Evolutionary conservation across 1,140 invertebrate species (phyloP).

Genomic region (Calliphora vicina): DNA sequence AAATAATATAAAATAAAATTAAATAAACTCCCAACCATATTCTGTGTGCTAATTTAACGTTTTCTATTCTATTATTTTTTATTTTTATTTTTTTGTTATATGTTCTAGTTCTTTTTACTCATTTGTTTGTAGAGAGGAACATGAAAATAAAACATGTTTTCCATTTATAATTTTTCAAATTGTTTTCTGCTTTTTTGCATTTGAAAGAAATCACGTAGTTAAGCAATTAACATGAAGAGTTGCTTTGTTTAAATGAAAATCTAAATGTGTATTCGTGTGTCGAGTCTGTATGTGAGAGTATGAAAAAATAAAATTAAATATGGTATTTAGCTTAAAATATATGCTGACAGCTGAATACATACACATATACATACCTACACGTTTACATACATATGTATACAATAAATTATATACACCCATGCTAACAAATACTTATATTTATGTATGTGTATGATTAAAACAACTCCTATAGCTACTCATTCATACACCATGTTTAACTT

Average conservation of each 20-base stretch:
- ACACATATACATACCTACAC: not conserved
- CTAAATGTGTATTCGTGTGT: not conserved
- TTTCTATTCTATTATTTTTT: not conserved
- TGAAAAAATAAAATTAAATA: conserved; percentile 19
- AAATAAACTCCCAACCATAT: not conserved
- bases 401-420: not conserved
- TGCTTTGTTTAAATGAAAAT: not conserved
- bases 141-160: conserved; percentile 12
- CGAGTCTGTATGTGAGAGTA: not conserved
- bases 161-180: conserved; percentile 25
- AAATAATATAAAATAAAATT: not conserved
- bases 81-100: not conserved
- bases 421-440: no score
- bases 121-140: conserved; percentile 4
- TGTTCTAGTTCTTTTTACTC: not conserved
- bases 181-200: conserved; percentile 37
- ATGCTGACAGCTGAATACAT: conserved; percentile 2
- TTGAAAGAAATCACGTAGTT: conserved; percentile 63
- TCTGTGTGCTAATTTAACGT: not conserved
- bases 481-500: not conserved
- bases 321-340: conserved; percentile 24
- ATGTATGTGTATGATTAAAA: no score
- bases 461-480: no score
- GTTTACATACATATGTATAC: not conserved
- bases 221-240: conserved; percentile 57